These are phyloP conservation scores for Brachyrhaphis roseni DNA, from an alignment of 2,797 vertebrate species.

Conservation along the genomic window DNA sequence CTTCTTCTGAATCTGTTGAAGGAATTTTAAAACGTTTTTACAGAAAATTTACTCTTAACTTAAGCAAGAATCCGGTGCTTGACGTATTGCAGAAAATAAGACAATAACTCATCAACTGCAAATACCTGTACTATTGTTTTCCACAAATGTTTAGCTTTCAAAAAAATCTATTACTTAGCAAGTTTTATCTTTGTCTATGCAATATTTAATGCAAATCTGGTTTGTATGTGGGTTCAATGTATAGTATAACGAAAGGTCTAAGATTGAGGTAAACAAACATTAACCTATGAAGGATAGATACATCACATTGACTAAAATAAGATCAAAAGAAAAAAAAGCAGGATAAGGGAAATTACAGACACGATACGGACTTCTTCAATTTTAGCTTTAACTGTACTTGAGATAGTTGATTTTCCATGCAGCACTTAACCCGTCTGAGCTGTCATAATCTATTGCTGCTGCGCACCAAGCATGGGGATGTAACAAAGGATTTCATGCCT, in stretches of 20 bases:
- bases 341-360: not conserved
- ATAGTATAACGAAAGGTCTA: not conserved
- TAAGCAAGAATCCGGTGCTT: not conserved
- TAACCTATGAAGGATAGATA: not conserved
- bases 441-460: slow-evolving; percentile 43
- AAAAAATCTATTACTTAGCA: not conserved
- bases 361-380: slow-evolving; percentile 21
- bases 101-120: not conserved
- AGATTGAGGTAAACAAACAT: not conserved
- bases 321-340: not conserved
- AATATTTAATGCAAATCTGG: not conserved
- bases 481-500: slow-evolving; percentile 62
- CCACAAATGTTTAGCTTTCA: not conserved
- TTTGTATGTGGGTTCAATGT: not conserved
- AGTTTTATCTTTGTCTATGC: not conserved
- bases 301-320: not conserved
- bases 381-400: slow-evolving; percentile 19
- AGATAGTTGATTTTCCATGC: slow-evolving; percentile 40
- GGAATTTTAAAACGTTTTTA: not conserved
- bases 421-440: slow-evolving; percentile 34
- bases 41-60: not conserved
- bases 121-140: not conserved
- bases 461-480: slow-evolving; percentile 26
- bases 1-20: not conserved
- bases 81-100: not conserved